Conservation (phyloP, 2,888 invertebrate genomes). For the Arrhopalites spinosus region DNA sequence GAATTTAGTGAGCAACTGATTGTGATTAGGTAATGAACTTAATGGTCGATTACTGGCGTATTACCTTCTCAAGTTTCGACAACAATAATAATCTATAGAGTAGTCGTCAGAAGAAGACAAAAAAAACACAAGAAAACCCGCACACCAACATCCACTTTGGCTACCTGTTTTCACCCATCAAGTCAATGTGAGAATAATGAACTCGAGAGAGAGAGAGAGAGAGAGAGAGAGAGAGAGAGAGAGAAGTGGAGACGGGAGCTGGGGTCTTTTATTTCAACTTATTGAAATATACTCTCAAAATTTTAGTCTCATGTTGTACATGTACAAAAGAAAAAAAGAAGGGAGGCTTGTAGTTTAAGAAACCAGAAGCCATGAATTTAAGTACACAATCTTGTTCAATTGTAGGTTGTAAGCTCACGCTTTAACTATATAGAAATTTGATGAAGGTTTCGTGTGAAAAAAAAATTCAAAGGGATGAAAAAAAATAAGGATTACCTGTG, state of each 20-base stretch:
- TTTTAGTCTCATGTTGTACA: too few species aligned
- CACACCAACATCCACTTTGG: too few species aligned
- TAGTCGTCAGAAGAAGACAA: constrained; percentile 42
- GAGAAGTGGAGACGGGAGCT: neutral
- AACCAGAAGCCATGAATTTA: too few species aligned
- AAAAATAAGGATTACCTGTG: too few species aligned
- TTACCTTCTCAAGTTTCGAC: constrained; percentile 42
- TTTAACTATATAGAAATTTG: too few species aligned
- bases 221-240: neutral
- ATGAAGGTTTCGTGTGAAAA: too few species aligned
- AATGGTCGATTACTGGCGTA: constrained; percentile 50
- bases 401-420: too few species aligned
- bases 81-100: constrained; percentile 39
- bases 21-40: constrained; percentile 51
- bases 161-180: constrained; percentile 55
- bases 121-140: neutral
- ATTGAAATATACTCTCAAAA: too few species aligned
- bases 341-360: too few species aligned
- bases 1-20: constrained; percentile 45
- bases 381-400: too few species aligned
- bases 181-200: constrained; percentile 44
- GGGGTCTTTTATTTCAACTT: neutral
- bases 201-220: constrained; percentile 20
- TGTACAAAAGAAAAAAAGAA: too few species aligned
- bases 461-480: too few species aligned